Conservation (phyloP, 2,797 vertebrate genomes). For the Sebastes diaconus region DNA sequence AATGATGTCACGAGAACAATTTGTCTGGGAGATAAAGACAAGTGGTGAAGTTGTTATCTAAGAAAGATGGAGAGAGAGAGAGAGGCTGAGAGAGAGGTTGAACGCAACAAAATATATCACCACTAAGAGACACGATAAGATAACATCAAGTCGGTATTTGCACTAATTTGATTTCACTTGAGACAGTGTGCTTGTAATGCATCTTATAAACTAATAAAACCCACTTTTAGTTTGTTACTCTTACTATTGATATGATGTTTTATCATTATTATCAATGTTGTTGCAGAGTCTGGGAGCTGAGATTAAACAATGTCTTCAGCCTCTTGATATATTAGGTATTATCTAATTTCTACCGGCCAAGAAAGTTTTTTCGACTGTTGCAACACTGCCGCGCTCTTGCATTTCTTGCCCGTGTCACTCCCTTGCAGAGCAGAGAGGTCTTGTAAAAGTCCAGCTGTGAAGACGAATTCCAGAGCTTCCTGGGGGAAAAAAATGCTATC, state of each 20-base stretch:
- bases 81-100: not conserved
- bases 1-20: conserved; percentile 57
- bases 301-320: not conserved
- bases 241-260: not conserved
- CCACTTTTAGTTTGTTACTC: not conserved
- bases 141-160: conserved; percentile 3
- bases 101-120: conserved; percentile 35
- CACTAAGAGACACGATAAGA: conserved; percentile 13
- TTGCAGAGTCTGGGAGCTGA: not conserved
- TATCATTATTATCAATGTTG: not conserved
- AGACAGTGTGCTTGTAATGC: not conserved
- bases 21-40: conserved; percentile 56
- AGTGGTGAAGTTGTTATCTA: conserved; percentile 45
- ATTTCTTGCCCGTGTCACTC: conserved; percentile 50
- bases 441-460: conserved; percentile 78
- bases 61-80: conserved; percentile 23
- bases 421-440: conserved; percentile 46
- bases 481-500: conserved; percentile 70
- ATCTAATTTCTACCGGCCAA: conserved; percentile 6
- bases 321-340: conserved; percentile 21
- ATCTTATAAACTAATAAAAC: not conserved
- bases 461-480: conserved; percentile 76
- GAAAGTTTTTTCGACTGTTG: conserved; percentile 53
- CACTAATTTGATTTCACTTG: not conserved
- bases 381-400: conserved; percentile 34